Evolutionary conservation across 2,113 vertebrate genomes (phyloP), one percentile per base, ranked within the genome.

Genomic region (Danionella cerebrum): DNA sequence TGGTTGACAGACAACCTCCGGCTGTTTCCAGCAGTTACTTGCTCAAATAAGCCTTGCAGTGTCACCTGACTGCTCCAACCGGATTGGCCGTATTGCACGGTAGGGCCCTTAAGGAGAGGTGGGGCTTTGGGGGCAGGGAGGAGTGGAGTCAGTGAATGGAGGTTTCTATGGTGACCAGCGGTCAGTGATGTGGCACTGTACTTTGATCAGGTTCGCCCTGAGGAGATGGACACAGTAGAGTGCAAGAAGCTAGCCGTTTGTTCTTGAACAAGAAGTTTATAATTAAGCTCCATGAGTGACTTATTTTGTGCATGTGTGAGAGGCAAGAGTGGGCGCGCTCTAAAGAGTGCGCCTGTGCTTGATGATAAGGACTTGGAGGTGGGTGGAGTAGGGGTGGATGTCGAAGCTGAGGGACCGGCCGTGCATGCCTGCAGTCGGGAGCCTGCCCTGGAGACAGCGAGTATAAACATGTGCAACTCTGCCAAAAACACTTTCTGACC

Each of bases 171-270:
- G 72, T 75, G 73, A 72, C 70, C 65, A 69, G 73, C 81, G 76
- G 66, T 72, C 67, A 14, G 1, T 22, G 45, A 72, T 82, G 67
- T 65, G 74, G 77, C 77, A 35, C 68, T 75, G 77, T 78, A 69
- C 66, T 73, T 71, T 73, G 80, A 76, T 79, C 78, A 18, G 41
- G 64, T 14, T 31, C 10, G 14, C 16, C 39, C 24, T 48, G 16
- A 35, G 52, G 25, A 42, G 50, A 64, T 64, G 60, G 18, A 35
- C 60, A 36, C 39, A 31, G 44, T 31, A 31, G 60, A 48, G 44
- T 1, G 25, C 1, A 60, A 45, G 39, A 60, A 60, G 21, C 11
- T 9, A 21, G 10, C 33, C 11, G 11, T 55, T 19, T 12, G 1
- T 19, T 19, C 11, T 25, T 48, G 65, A 72, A 52, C 31, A 5